These are phyloP conservation scores for Willisornis vidua DNA, from an alignment of 2,113 vertebrate species.

Conservation along the genomic window DNA sequence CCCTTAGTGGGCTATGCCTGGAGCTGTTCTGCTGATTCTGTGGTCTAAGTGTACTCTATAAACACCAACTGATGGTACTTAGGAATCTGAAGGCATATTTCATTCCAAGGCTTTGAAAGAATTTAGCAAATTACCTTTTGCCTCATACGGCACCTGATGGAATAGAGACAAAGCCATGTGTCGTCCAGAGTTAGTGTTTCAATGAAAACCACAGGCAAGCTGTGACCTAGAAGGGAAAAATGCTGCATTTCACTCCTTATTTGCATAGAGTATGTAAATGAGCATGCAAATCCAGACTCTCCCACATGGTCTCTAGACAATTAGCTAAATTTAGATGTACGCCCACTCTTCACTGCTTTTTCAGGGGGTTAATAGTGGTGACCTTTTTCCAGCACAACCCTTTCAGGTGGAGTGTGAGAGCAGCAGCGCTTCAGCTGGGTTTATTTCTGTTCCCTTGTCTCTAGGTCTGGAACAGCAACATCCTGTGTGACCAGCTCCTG, in stretches of 20 bases:
- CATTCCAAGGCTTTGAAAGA: neutral
- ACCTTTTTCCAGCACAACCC: neutral
- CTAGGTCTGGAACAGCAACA: constrained; percentile 89
- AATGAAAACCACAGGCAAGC: neutral
- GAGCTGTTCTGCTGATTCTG: neutral
- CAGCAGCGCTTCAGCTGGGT: neutral
- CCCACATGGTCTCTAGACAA: neutral
- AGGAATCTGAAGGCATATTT: neutral
- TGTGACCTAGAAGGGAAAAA: constrained; percentile 57
- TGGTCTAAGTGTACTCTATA: neutral
- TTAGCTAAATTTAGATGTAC: neutral
- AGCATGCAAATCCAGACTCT: neutral
- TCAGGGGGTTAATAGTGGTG: neutral
- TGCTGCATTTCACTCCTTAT: neutral
- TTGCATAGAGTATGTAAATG: constrained; percentile 1
- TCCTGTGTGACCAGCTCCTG: constrained; percentile 83
- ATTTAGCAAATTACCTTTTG: neutral
- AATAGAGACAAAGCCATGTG: neutral
- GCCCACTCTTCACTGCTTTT: neutral
- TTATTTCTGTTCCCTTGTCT: neutral
- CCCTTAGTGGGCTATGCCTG: neutral
- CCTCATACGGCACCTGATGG: neutral
- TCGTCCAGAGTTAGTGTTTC: neutral
- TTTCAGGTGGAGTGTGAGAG: neutral
- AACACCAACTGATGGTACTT: neutral